These are phyloP conservation scores for Mnemiopsis leidyi DNA, from an alignment of 37 sponge, comb jelly and placozoan species.

Conservation along the genomic window DNA sequence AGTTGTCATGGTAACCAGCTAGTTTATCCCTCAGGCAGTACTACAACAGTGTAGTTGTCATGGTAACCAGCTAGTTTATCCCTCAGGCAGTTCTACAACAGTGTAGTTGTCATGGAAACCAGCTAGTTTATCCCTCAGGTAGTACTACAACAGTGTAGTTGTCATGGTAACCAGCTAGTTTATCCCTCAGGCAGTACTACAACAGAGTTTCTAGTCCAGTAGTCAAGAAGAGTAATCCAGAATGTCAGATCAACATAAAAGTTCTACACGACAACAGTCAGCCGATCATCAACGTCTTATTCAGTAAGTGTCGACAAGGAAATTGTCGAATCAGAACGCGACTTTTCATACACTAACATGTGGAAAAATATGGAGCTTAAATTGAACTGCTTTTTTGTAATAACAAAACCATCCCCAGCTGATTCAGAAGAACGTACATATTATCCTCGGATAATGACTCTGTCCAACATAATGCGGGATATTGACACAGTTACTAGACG, in stretches of 20 bases:
- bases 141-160: no score
- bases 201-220: not conserved
- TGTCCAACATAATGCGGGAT: not conserved
- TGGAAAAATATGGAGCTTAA: no score
- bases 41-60: no score
- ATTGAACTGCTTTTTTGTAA: not conserved
- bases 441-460: constrained; percentile 6
- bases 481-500: not conserved
- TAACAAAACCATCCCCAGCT: not conserved
- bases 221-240: constrained; percentile 44
- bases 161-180: no score
- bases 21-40: no score
- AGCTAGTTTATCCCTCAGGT: not conserved
- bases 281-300: not conserved
- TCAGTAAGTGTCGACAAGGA: not conserved
- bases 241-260: not conserved
- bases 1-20: no score
- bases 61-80: no score
- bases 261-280: constrained; percentile 5
- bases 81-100: no score
- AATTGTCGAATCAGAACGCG: no score
- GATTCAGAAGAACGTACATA: not conserved
- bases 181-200: constrained; percentile 44
- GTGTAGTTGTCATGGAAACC: not conserved
- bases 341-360: not conserved